Percentiles rank a stretch among this genome's conserved stretches.
These are phyloP conservation scores for Perca schrenkii DNA, from an alignment of 2,113 vertebrate genomes.

Conservation along the genomic window DNA sequence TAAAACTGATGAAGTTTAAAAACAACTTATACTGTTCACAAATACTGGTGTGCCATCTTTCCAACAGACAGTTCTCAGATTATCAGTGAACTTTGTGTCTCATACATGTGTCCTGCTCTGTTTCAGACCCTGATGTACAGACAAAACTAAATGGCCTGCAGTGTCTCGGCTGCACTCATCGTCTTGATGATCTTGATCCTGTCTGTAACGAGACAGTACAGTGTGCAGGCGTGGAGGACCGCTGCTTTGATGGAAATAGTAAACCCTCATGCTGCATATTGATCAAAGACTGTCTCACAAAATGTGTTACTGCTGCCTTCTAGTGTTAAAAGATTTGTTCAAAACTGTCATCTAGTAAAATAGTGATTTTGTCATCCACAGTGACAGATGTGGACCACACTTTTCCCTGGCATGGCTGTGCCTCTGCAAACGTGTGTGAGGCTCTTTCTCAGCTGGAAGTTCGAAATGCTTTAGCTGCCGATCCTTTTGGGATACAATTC, in stretches of 20 bases:
- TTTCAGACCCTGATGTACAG: neutral
- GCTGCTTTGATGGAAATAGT: neutral
- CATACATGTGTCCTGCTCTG: neutral
- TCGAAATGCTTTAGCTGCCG: too few relatives aligned
- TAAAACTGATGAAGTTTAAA: too few relatives aligned
- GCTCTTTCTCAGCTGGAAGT: neutral
- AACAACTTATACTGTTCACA: too few relatives aligned
- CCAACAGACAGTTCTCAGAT: too few relatives aligned
- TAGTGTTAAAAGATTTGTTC: neutral
- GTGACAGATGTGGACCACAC: rapidly evolving
- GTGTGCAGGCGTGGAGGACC: neutral
- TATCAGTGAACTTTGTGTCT: too few relatives aligned
- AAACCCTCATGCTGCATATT: neutral
- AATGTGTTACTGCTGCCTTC: neutral
- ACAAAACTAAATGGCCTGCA: neutral
- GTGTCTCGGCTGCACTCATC: neutral
- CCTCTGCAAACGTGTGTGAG: neutral
- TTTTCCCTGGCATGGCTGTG: neutral
- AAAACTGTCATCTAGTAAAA: neutral
- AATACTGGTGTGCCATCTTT: too few relatives aligned
- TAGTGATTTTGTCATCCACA: neutral
- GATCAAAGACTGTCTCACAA: neutral
- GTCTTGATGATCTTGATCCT: neutral
- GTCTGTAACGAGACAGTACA: neutral
- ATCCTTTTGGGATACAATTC: neutral